These are phyloP conservation scores for Muscicapa striata DNA, from an alignment of 2,797 vertebrate genomes.

Conservation along the genomic window DNA sequence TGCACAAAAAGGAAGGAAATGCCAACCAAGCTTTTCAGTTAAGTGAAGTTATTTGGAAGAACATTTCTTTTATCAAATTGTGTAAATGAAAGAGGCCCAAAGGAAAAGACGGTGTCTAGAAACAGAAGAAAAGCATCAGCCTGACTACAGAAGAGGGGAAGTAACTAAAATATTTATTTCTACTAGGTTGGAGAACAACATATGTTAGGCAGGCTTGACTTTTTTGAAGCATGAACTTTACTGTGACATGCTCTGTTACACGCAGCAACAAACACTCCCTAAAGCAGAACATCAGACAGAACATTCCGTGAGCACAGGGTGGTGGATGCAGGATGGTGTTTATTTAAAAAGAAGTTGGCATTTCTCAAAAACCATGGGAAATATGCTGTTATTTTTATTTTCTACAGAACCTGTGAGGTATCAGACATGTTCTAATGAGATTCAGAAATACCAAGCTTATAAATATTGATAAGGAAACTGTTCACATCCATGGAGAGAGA, in stretches of 20 bases:
- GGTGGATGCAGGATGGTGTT: constrained; percentile 6
- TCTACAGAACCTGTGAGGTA: constrained; percentile 19
- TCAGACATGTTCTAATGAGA: constrained; percentile 50
- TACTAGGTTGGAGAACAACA: neutral
- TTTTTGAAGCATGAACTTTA: neutral
- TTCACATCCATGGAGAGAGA: constrained; percentile 2
- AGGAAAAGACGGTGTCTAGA: neutral
- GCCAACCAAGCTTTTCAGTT: neutral
- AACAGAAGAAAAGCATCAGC: neutral
- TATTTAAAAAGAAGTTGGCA: constrained; percentile 34
- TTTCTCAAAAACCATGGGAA: constrained; percentile 37
- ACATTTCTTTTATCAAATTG: neutral
- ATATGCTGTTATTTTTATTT: constrained; percentile 39
- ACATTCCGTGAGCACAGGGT: neutral
- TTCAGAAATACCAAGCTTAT: constrained; percentile 49
- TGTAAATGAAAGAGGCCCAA: neutral
- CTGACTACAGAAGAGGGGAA: neutral
- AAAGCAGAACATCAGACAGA: constrained; percentile 20
- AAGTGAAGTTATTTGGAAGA: neutral
- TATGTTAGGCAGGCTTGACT: neutral
- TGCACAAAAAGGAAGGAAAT: neutral
- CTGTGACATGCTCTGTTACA: neutral
- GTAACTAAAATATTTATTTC: constrained; percentile 41
- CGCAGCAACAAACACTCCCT: neutral
- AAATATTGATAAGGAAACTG: constrained; percentile 55